Base-by-base conservation (phyloP, 1,140 invertebrate species). In the Drosophila yakuba region DNA sequence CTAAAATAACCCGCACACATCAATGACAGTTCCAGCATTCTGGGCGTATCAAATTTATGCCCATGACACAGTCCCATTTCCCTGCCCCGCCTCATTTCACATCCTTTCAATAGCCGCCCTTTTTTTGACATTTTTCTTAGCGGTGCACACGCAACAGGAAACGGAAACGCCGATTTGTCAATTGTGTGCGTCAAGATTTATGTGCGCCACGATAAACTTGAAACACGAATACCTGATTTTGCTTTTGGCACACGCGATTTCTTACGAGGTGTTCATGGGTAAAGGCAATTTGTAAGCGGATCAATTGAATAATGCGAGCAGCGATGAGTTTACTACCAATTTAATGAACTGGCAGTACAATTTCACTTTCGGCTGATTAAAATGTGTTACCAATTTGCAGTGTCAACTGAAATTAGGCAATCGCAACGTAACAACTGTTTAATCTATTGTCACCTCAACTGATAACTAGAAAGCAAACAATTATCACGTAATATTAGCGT, bases 91-190 rank as follows among this genome's bases (percentile, higher is more conserved):
- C 28, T 7, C 25, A 36, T 6, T 41, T 32, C 32, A n/a, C 45
- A 50, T 67, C 61, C 60, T 23, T 52, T 68, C 64, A 52, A 66
- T 66, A 59, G 35, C 25, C 25, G 35, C 25, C 25, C 15, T 25
- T 41, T 28, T 28, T 23, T 57, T 71, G 44, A 47, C 44, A 50
- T 72, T 71, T 58, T 41, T 58, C 51, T 48, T 28, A 17, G 44
- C 10, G 25, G 20, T 32, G 20, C 17, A 43, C 36, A 58, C 44
- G 72, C 54, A 76, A 76, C 72, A 76, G 73, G 73, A 76, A 67
- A 54, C 48, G 73, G 73, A 66, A 75, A 75, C 54, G 72, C 54
- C 72, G 72, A 75, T 76, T 76, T 76, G 72, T 76, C 73, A 75
- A 75, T 76, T 75, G 73, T 76, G 47, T 54, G 73, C 47, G 36